Evolutionary conservation across 2,797 vertebrate genomes (phyloP).

Genomic region (Vipera ursinii): DNA sequence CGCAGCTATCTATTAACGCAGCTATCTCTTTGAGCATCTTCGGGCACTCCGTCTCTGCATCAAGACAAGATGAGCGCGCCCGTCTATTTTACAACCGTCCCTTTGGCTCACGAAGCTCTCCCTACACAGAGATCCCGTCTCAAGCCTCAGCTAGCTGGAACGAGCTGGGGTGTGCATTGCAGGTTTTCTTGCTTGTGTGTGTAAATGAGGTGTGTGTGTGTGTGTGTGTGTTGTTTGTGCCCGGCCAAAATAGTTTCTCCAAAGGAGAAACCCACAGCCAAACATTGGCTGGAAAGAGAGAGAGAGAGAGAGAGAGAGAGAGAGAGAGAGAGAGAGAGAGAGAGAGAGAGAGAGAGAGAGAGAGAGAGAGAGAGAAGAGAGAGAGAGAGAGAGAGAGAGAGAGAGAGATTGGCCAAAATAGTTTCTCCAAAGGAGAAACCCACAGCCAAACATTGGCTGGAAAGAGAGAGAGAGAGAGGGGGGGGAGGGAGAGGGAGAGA

Average conservation of each 20-base stretch:
- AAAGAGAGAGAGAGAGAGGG: neutral
- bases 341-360: too few species aligned
- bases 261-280: slow-evolving; percentile 57
- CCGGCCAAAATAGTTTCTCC: slow-evolving; percentile 60
- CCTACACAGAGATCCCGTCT: slow-evolving; percentile 65
- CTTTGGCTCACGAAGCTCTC: slow-evolving; percentile 61
- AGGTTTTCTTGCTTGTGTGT: slow-evolving; percentile 41
- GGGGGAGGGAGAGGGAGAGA: too few species aligned
- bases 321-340: too few species aligned
- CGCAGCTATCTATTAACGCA: slow-evolving; percentile 54
- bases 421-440: slow-evolving; percentile 64
- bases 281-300: slow-evolving; percentile 5
- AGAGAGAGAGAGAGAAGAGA: too few species aligned
- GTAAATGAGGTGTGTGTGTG: neutral
- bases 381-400: too few species aligned
- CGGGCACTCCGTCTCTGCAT: slow-evolving; percentile 67
- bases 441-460: slow-evolving; percentile 31
- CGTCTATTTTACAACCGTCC: neutral
- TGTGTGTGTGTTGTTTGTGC: slow-evolving; percentile 29
- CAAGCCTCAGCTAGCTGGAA: slow-evolving; percentile 53
- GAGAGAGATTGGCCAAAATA: slow-evolving; percentile 57
- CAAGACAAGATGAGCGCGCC: slow-evolving; percentile 53
- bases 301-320: too few species aligned
- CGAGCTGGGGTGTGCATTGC: slow-evolving; percentile 55
- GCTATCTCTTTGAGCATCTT: slow-evolving; percentile 26